A percentile compares a stretch with the other conserved stretches of the same genome.
phyloP scores from a whole-genome alignment of 2,113 vertebrate species.

The Heliornis fulica region DNA sequence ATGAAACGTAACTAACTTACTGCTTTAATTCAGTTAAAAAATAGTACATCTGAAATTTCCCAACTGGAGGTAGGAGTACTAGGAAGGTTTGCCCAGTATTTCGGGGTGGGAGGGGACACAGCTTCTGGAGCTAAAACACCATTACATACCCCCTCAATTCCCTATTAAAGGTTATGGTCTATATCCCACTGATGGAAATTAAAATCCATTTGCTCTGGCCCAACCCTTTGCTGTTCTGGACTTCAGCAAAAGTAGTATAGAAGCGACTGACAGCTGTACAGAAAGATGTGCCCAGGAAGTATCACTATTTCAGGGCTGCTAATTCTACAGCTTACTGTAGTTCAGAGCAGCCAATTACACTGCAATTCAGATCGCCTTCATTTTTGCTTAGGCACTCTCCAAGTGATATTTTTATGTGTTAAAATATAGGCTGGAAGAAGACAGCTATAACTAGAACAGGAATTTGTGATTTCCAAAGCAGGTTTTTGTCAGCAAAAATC shows the following conservation, averaged over 20 bases:
- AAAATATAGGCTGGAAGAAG: neutral
- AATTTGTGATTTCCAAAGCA: slow-evolving; percentile 4
- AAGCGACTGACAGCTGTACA: neutral
- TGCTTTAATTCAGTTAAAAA: neutral
- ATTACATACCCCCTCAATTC: neutral
- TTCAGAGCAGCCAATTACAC: neutral
- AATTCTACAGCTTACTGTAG: neutral
- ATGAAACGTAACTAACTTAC: neutral
- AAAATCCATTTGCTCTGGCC: neutral
- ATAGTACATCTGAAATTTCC: neutral
- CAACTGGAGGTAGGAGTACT: neutral
- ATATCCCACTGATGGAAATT: neutral
- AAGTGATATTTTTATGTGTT: neutral
- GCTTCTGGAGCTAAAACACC: neutral
- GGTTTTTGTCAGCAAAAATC: slow-evolving; percentile 35
- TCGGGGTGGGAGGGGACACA: neutral
- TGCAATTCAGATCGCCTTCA: neutral
- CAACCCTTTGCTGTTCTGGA: neutral
- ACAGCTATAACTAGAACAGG: neutral
- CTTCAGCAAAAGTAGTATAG: fast-evolving
- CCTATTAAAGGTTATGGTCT: neutral
- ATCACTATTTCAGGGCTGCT: neutral
- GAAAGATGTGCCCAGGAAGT: neutral
- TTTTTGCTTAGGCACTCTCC: neutral
- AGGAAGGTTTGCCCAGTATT: neutral